These are phyloP conservation scores for crab-eating macaque (Macaca fascicularis) DNA, from an alignment of 2,113 vertebrate species.

Conservation along the genomic window T2T-MFA8v1.1 NC_088385.1:1371001-1371500, in stretches of 20 bases:
- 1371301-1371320: too few species aligned
- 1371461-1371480: background rate
- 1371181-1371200: background rate
- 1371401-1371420: too few species aligned
- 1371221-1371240: background rate
- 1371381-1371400: too few species aligned
- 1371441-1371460: background rate
- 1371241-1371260: too few species aligned
- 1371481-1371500: background rate
- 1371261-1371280: too few species aligned
- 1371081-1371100: background rate
- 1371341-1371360: too few species aligned
- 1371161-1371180: background rate
- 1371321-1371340: too few species aligned
- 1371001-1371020: background rate
- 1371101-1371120: background rate
- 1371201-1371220: background rate
- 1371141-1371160: background rate
- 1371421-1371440: background rate
- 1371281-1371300: too few species aligned
- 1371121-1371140: background rate
- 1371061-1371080: background rate
- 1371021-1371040: background rate
- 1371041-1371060: background rate
- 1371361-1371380: too few species aligned